Conservation (phyloP, 2,888 invertebrate genomes). For the Drosophila sordidapex region DNA sequence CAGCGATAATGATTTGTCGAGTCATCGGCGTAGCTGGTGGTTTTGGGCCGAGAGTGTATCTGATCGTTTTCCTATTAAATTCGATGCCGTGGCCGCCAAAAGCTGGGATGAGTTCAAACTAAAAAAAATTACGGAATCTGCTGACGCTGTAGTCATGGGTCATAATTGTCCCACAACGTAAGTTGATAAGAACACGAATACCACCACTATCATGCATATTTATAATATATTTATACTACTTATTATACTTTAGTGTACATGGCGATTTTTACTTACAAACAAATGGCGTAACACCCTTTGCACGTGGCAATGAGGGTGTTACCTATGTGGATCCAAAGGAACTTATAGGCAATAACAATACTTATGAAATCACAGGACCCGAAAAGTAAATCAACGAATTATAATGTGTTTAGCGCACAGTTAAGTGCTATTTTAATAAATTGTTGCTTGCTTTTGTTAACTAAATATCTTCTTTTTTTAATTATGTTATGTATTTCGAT, state of each 20-base stretch:
- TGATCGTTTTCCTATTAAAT: conserved; percentile 82
- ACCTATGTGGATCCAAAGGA: conserved; percentile 77
- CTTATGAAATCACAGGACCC: conserved; percentile 36
- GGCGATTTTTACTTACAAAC: conserved; percentile 85
- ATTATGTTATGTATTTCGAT: neutral
- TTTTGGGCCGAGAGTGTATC: conserved; percentile 87
- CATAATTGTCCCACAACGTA: conserved; percentile 82
- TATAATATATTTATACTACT: conserved; percentile 5
- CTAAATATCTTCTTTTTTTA: neutral
- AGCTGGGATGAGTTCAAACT: conserved; percentile 87
- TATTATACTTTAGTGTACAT: conserved; percentile 61
- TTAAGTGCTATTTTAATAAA: conserved; percentile 21
- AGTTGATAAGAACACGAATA: conserved; percentile 11
- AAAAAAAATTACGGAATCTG: conserved; percentile 65
- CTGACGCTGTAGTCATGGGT: conserved; percentile 80
- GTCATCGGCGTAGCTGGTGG: conserved; percentile 88
- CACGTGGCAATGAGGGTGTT: conserved; percentile 79
- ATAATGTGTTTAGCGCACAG: conserved; percentile 4
- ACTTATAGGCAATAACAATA: conserved; percentile 64
- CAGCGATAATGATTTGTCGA: conserved; percentile 86
- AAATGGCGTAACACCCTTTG: conserved; percentile 82
- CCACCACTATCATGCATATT: neutral
- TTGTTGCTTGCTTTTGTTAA: conserved; percentile 31
- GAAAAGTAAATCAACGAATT: conserved; percentile 34
- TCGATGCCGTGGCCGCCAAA: conserved; percentile 87